Evolutionary conservation across 1,140 invertebrate species (phyloP).

Genomic region (Microvelia longipes): DNA sequence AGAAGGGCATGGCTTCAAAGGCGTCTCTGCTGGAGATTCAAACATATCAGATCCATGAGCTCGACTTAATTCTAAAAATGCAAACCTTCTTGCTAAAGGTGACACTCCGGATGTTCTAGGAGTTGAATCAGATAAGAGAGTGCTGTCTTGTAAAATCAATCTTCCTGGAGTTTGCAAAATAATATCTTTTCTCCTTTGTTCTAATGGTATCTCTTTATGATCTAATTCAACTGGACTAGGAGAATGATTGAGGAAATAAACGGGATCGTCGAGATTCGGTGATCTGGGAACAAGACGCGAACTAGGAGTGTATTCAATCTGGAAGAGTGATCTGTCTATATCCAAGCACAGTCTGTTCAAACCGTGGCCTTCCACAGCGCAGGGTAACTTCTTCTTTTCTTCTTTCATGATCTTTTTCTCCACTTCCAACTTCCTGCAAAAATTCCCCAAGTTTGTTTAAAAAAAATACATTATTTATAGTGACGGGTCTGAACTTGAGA

Average conservation of each 20-base stretch:
- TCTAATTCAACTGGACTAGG: slow-evolving; percentile 19
- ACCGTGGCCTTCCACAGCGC: slow-evolving; percentile 3
- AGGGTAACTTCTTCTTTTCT: slow-evolving; percentile 19
- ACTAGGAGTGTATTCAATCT: slow-evolving; percentile 24
- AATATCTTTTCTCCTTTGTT: slow-evolving; percentile 11
- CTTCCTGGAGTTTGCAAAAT: slow-evolving; percentile 10
- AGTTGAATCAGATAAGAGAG: background rate
- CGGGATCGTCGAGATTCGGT: slow-evolving; percentile 8
- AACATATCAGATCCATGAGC: background rate
- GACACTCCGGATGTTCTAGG: slow-evolving; percentile 12
- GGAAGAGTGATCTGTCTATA: slow-evolving; percentile 10
- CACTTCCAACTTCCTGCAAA: slow-evolving; percentile 4
- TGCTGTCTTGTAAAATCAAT: background rate
- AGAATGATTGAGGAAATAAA: background rate
- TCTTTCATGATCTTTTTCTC: background rate
- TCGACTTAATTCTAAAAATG: slow-evolving; percentile 13
- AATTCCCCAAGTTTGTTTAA: too few relatives aligned
- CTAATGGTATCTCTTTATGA: slow-evolving; percentile 20
- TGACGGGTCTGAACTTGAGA: too few relatives aligned
- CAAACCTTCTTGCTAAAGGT: slow-evolving; percentile 18
- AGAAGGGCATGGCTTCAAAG: background rate
- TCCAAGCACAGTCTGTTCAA: slow-evolving; percentile 8
- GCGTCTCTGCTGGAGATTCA: background rate
- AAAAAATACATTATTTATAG: too few relatives aligned
- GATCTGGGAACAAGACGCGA: slow-evolving; percentile 16